Base-by-base conservation (phyloP, 1,140 invertebrate species). In the Anastrepha ludens region DNA sequence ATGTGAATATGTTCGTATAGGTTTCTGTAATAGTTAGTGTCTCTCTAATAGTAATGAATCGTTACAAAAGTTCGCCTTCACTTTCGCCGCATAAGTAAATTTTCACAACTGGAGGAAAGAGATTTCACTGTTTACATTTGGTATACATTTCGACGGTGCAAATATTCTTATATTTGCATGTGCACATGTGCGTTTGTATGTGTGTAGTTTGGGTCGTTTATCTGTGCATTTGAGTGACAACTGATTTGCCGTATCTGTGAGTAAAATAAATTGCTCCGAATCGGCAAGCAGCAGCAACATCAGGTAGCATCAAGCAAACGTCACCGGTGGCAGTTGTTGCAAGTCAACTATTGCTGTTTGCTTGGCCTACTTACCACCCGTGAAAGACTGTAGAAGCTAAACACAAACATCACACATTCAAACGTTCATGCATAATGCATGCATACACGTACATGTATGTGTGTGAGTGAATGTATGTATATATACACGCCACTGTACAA, bases 201-300 rank as follows among this genome's bases (percentile, higher is more conserved):
- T 55, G 0, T 55, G 13, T 55, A 55, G 15, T 55, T 81, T 20
- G 20, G 44, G 74, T 81, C 47, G 74, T 55, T 55, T 81, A 81
- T 81, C 74, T 81, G 47, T 81, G 74, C 74, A 81, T 86, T 86
- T 86, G 85, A 86, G 85, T 86, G 85, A 86, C 81, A 85, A 62
- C 85, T 86, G 85, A 86, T 86, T 86, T 86, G 85, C 85, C 39
- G 50, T 86, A 86, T 86, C 85, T 86, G 85, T 62, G 58, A 86
- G 85, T 86, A 86, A 60, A 86, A 86, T 58, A 86, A 86, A 86
- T 86, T 86, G 59, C 85, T 17, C 29, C 59, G 20, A 17, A 62
- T 41, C 13, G 29, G 29, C 60, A 59, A 60, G 85, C 59, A 86
- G 62, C 58, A 85, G 7, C 58, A 20, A 39, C 85, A 41, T n/a